Evolutionary conservation across 2,113 vertebrate genomes (phyloP).

Genomic region (Carassius gibelio): DNA sequence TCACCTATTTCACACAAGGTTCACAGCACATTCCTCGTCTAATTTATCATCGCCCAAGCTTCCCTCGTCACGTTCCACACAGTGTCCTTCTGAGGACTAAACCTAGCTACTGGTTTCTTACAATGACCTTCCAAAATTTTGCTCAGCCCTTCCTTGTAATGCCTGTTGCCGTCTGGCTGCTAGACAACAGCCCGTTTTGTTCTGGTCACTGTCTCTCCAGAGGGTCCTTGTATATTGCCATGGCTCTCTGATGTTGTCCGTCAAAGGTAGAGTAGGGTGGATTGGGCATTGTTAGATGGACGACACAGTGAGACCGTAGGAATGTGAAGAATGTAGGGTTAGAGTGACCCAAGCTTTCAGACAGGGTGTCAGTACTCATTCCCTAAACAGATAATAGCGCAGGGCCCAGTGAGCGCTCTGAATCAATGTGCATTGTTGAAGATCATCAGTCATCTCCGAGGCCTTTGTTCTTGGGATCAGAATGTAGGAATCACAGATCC

Average conservation of each 20-base stretch:
- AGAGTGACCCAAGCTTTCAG: conserved; percentile 42
- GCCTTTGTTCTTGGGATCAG: background rate
- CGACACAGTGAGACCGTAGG: conserved; percentile 59
- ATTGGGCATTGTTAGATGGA: conserved; percentile 44
- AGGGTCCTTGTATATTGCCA: conserved; percentile 18
- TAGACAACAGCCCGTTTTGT: conserved; percentile 67
- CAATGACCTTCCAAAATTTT: conserved; percentile 49
- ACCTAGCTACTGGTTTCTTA: conserved; percentile 64
- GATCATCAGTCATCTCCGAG: conserved; percentile 15
- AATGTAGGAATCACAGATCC: background rate
- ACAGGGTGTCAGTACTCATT: conserved; percentile 24
- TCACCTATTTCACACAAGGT: conserved; percentile 50
- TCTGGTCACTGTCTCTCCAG: conserved; percentile 49
- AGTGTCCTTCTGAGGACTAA: conserved; percentile 57
- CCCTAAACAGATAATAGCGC: conserved; percentile 23
- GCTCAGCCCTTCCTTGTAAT: conserved; percentile 45
- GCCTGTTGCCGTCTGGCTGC: conserved; percentile 62
- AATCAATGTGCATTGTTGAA: conserved; percentile 19
- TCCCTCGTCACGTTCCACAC: conserved; percentile 4
- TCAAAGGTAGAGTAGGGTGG: conserved; percentile 43
- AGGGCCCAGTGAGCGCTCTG: conserved; percentile 21
- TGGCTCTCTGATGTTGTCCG: conserved; percentile 48
- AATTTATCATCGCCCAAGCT: background rate
- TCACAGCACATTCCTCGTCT: conserved; percentile 34
- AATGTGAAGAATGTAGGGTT: conserved; percentile 70